These are phyloP conservation scores for Lagocephalus sceleratus DNA, from an alignment of 2,797 vertebrate genomes.

Conservation along the genomic window DNA sequence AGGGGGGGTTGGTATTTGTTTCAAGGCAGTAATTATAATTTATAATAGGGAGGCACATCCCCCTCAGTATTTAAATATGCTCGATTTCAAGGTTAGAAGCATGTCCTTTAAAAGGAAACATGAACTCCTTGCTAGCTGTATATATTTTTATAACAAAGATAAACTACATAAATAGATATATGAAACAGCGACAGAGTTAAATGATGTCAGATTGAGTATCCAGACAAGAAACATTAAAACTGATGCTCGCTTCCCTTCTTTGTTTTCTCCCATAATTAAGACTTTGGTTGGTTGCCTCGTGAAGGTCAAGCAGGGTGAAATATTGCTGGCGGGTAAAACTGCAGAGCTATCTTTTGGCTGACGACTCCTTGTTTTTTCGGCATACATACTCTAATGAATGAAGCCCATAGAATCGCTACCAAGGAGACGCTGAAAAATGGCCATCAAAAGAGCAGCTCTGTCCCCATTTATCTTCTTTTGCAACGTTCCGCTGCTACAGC, in stretches of 20 bases:
- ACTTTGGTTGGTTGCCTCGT: conserved; percentile 50
- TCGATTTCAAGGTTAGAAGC: not conserved
- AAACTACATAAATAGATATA: not conserved
- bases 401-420: conserved; percentile 66
- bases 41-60: not conserved
- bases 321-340: conserved; percentile 33
- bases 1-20: not conserved
- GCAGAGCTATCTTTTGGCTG: conserved; percentile 31
- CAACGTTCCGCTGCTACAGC: conserved; percentile 35
- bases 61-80: not conserved
- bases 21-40: not conserved
- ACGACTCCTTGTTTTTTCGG: conserved; percentile 58
- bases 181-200: conserved; percentile 15
- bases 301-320: conserved; percentile 61
- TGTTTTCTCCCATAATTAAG: conserved; percentile 44
- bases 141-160: not conserved
- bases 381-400: conserved; percentile 57
- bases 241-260: conserved; percentile 26
- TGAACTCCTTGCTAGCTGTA: not conserved
- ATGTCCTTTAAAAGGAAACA: no score
- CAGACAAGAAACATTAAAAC: conserved; percentile 41
- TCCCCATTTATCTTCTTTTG: conserved; percentile 61
- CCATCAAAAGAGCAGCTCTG: conserved; percentile 50
- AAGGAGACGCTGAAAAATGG: conserved; percentile 62
- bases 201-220: conserved; percentile 17